Evolutionary conservation across 2,113 vertebrate genomes (phyloP).

Genomic region (Megaceryle maxima): DNA sequence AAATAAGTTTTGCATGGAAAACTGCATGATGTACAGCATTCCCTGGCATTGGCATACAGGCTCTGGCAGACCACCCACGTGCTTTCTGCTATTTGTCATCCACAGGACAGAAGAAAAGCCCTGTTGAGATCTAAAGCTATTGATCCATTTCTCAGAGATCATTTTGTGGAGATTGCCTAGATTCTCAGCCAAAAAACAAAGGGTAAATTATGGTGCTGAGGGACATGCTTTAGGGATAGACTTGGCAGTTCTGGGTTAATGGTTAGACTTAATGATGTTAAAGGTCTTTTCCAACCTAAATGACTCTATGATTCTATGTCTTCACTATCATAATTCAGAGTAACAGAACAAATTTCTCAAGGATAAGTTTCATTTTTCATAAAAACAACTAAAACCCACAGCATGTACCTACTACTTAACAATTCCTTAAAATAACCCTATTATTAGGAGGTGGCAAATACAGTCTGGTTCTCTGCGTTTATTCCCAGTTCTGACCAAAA

Average conservation of each 20-base stretch:
- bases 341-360: slow-evolving; percentile 6
- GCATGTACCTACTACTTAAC: background rate
- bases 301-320: background rate
- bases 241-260: no score
- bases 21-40: background rate
- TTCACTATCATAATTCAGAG: background rate
- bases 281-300: no score
- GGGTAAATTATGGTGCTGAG: background rate
- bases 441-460: background rate
- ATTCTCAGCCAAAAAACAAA: background rate
- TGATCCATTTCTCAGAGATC: background rate
- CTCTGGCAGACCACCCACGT: background rate
- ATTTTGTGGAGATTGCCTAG: background rate
- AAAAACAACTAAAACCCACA: background rate
- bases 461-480: background rate
- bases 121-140: background rate
- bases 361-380: slow-evolving; percentile 16
- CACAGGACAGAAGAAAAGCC: background rate
- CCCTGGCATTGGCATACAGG: background rate
- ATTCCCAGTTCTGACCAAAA: background rate
- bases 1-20: background rate
- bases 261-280: no score
- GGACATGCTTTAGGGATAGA: no score
- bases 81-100: background rate
- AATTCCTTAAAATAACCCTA: slow-evolving; percentile 19